Base-by-base conservation (phyloP, 2,888 invertebrate genomes). In the Eupelmus urozonus region DNA sequence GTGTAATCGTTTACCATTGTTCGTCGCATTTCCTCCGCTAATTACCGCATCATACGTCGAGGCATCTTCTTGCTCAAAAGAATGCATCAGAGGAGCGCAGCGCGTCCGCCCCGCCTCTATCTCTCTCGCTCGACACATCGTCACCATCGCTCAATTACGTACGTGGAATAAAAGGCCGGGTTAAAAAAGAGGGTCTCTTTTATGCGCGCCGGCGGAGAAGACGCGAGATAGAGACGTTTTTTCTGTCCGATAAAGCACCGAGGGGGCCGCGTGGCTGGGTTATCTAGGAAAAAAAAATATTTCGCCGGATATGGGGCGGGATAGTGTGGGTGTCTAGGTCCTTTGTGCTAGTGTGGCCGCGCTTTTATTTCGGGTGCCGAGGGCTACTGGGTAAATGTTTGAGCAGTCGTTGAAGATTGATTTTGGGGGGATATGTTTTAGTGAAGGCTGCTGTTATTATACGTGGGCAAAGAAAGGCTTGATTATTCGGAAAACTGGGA, bases 121-220 rank as follows among this genome's bases (percentile, higher is more conserved):
- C 4, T 34, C 5, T 23, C 34, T 20, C 42, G 42, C 42, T 40
- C 53, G 29, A n/a, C n/a, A n/a, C n/a, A n/a, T n/a, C 60, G 72
- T 72, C 71, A 66, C 59, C 72, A 29, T 55, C 40, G 59, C 65
- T 72, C 66, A 67, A 72, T 72, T 72, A 66, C 34, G 16, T 45
- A 13, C 9, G 13, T 45, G 9, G 34, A 34, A 34, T 3, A 34
- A 34, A 5, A 34, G 9, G 34, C 34, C 9, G 34, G 3, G 34
- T 34, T 34, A 34, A 34, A 34, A 34, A 34, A 34, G 9, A 9
- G n/a, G n/a, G n/a, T n/a, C n/a, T n/a, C n/a, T n/a, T n/a, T n/a
- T n/a, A n/a, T n/a, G n/a, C n/a, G n/a, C n/a, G n/a, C n/a, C 13
- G 45, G 2, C 2, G 13, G 45, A 45, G 45, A 45, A 2, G 13